phyloP scores from a whole-genome alignment of 53 echinoderm and acorn worm species.

The Holothuria leucospilota region DNA sequence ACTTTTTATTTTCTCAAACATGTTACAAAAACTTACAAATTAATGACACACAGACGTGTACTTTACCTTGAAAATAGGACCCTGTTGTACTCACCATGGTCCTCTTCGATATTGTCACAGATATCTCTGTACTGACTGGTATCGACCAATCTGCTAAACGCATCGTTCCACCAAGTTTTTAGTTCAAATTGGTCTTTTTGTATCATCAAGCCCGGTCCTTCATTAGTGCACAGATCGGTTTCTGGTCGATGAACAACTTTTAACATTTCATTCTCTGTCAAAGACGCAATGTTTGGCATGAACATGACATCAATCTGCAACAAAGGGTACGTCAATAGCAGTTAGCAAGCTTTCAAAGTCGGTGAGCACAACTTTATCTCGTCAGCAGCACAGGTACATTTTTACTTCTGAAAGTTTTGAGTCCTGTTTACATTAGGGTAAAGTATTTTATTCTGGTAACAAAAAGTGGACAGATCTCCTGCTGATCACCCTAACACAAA shows the following conservation, averaged over 20 bases:
- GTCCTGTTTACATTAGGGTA: no score
- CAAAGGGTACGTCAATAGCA: neutral
- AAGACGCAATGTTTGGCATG: neutral
- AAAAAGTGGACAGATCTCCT: no score
- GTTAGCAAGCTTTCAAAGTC: no score
- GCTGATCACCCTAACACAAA: no score
- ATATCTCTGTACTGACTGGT: constrained; percentile 48
- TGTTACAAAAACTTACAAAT: no score
- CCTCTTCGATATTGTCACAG: constrained; percentile 41
- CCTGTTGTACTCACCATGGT: constrained; percentile 41
- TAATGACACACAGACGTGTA: no score
- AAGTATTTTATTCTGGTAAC: no score
- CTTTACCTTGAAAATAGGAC: no score
- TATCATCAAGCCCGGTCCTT: constrained; percentile 54
- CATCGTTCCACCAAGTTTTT: constrained; percentile 65
- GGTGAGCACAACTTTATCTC: no score
- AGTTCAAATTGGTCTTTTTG: constrained; percentile 43
- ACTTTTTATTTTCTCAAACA: no score
- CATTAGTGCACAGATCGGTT: constrained; percentile 44
- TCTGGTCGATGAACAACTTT: neutral
- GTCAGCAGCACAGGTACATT: no score
- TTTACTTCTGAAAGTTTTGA: no score
- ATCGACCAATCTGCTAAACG: constrained; percentile 39
- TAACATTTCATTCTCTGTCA: neutral
- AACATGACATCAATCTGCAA: constrained; percentile 10